Conservation (phyloP, 2,797 vertebrate genomes). For the Hippoglossus hippoglossus region DNA sequence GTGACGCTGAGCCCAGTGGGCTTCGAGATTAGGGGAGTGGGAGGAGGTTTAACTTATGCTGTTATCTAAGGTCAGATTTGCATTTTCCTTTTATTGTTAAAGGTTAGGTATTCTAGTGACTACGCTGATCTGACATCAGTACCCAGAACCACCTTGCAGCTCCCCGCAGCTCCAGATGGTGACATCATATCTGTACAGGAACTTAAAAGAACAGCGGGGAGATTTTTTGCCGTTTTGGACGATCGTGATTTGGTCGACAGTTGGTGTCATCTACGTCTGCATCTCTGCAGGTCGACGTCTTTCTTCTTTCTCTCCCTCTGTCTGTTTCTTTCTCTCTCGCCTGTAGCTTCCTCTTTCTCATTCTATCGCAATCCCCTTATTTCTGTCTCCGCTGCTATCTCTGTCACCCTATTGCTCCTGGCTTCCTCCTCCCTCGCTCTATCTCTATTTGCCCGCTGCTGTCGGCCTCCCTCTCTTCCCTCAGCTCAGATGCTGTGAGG, state of each 20-base stretch:
- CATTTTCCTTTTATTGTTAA: slow-evolving; percentile 80
- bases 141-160: slow-evolving; percentile 45
- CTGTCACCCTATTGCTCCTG: slow-evolving; percentile 56
- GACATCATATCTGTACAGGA: slow-evolving; percentile 53
- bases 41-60: slow-evolving; percentile 72
- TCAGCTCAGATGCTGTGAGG: slow-evolving; percentile 24
- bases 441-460: slow-evolving; percentile 41
- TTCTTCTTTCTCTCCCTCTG: slow-evolving; percentile 24
- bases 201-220: slow-evolving; percentile 43
- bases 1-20: slow-evolving; percentile 69
- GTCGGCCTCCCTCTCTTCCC: slow-evolving; percentile 38
- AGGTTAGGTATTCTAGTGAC: slow-evolving; percentile 74
- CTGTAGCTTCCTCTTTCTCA: slow-evolving; percentile 58
- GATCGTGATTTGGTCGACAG: slow-evolving; percentile 35
- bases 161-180: slow-evolving; percentile 38
- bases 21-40: slow-evolving; percentile 67
- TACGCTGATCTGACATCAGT: slow-evolving; percentile 78
- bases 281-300: slow-evolving; percentile 28
- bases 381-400: slow-evolving; percentile 65
- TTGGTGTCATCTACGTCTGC: slow-evolving; percentile 24
- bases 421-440: slow-evolving; percentile 45
- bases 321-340: slow-evolving; percentile 38
- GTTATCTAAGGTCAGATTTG: slow-evolving; percentile 80
- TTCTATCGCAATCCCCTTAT: slow-evolving; percentile 64
- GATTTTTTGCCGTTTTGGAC: slow-evolving; percentile 41